These are phyloP conservation scores for Aphis gossypii DNA, from an alignment of 1,140 invertebrate genomes.

Conservation along the genomic window DNA sequence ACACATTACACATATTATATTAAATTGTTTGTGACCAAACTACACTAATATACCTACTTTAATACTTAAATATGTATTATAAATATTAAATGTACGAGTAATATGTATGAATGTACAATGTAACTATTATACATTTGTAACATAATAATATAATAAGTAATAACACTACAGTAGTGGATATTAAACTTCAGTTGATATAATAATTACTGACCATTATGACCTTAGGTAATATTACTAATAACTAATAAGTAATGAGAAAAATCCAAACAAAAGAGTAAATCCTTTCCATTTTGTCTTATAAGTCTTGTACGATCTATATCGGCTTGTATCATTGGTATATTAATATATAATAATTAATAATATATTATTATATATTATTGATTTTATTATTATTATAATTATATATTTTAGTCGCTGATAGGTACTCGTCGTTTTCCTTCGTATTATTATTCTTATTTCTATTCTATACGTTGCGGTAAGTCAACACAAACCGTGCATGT, in stretches of 20 bases:
- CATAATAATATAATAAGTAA: background rate
- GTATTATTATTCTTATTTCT: background rate
- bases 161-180: background rate
- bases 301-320: background rate
- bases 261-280: background rate
- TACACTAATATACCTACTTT: background rate
- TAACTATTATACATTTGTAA: background rate
- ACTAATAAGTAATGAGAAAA: background rate
- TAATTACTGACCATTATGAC: background rate
- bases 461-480: background rate
- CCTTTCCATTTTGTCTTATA: background rate
- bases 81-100: too few species aligned
- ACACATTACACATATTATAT: background rate
- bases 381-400: background rate
- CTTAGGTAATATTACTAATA: background rate
- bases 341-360: background rate
- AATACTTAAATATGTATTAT: background rate
- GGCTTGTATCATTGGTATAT: background rate
- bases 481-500: background rate
- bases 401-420: background rate
- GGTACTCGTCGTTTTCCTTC: background rate
- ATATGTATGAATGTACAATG: background rate
- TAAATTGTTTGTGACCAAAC: background rate
- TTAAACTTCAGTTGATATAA: background rate
- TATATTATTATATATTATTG: background rate